Evolutionary conservation across 2,888 invertebrate species (phyloP), one percentile per base, ranked within the genome.

Genomic region (Cantharis nigra): DNA sequence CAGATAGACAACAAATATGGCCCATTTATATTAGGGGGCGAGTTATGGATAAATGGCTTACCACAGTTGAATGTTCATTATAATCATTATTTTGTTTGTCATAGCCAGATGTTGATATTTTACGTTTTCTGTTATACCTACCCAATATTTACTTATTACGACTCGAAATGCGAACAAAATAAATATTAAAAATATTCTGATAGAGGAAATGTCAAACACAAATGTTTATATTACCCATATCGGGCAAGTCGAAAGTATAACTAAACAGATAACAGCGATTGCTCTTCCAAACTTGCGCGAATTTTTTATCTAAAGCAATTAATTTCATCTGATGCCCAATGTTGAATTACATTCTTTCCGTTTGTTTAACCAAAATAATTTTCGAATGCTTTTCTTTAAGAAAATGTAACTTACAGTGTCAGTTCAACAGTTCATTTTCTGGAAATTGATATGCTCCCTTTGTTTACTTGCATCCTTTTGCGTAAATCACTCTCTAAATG

Each of bases 51-150:
- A 64, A 69, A 70, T 62, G 74, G 69, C 30, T 63, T 23, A 30
- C 49, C 72, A 67, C 65, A 67, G 63, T 71, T 11, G 65, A 67
- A 67, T 26, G 65, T 67, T 67, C 26, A 67, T 20, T 67, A 67
- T 67, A 23, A 67, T 67, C 20, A 67, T 26, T 26, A 26, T 67
- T 26, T n/a, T 74, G 74, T 78, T 78, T 78, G 75, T 72, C 72
- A 75, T 75, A 72, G 70, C 69, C 78, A 78, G 78, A 78, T 78
- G 78, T 78, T 78, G 72, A 78, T 72, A 78, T 75, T 78, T 78
- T 75, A 72, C 65, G 65, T 67, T 20, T 14, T n/a, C 65, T 67
- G n/a, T 49, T 49, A 49, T 49, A 49, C 13, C 13, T 49, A 49
- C n/a, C 49, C 49, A 71, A 77, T 77, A 74, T 74, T 74, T 75